Evolutionary conservation across 2,888 invertebrate species (phyloP).

Genomic region (Punctoribates punctum): DNA sequence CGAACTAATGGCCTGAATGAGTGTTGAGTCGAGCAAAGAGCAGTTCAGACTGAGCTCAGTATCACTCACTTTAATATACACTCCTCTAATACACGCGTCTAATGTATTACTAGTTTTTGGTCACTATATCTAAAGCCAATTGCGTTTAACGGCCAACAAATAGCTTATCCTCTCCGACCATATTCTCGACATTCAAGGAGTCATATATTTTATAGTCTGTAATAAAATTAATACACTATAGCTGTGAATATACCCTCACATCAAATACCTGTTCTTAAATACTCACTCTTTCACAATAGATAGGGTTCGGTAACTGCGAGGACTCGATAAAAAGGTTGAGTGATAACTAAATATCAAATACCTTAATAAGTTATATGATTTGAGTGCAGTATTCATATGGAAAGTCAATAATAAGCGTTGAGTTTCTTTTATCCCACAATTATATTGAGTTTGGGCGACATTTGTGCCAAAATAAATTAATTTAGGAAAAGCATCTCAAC

Average conservation of each 20-base stretch:
- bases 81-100: not conserved
- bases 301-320: not conserved
- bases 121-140: conserved; percentile 1
- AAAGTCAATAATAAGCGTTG: conserved; percentile 4
- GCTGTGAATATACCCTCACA: not conserved
- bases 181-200: too few relatives aligned
- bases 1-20: not conserved
- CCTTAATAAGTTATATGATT: not conserved
- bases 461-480: conserved; percentile 30
- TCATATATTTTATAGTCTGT: not conserved
- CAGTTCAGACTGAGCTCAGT: too few relatives aligned
- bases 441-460: conserved; percentile 9
- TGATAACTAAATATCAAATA: not conserved
- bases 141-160: not conserved
- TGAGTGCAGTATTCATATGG: not conserved
- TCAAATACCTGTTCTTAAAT: not conserved
- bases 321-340: not conserved
- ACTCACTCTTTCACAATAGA: too few relatives aligned
- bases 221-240: not conserved
- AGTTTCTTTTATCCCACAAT: not conserved
- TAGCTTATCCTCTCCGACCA: not conserved
- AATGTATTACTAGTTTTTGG: not conserved
- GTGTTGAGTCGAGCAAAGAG: not conserved
- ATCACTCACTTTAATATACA: not conserved
- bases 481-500: conserved; percentile 28